These are phyloP conservation scores for Eurois occulta DNA, from an alignment of 2,888 invertebrate genomes.

Conservation along the genomic window DNA sequence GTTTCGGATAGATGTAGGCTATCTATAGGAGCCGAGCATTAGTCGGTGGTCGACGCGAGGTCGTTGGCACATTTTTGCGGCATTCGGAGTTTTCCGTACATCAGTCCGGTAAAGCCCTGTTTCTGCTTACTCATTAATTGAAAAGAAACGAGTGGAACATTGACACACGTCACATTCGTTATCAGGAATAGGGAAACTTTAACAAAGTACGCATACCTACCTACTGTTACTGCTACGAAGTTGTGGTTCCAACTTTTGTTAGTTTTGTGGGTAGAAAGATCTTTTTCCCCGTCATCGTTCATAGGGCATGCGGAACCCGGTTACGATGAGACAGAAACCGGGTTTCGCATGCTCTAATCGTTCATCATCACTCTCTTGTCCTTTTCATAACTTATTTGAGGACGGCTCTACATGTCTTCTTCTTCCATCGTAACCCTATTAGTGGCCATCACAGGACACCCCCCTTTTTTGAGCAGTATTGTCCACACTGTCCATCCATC, in stretches of 20 bases:
- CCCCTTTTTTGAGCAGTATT: background rate
- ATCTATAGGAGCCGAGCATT: constrained; percentile 51
- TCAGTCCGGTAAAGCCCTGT: constrained; percentile 35
- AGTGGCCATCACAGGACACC: background rate
- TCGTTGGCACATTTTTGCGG: constrained; percentile 52
- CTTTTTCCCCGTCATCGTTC: background rate
- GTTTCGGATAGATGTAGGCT: constrained; percentile 43
- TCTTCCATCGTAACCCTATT: background rate
- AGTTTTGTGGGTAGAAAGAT: background rate
- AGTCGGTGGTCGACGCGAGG: constrained; percentile 46
- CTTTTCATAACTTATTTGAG: background rate
- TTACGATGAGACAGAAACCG: too few relatives aligned
- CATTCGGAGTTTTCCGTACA: constrained; percentile 53
- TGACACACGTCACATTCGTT: constrained; percentile 36
- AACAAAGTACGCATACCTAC: background rate
- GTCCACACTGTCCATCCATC: background rate
- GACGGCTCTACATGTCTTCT: background rate
- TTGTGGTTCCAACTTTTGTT: background rate
- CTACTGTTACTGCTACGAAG: background rate
- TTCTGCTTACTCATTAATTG: constrained; percentile 30
- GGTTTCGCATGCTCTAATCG: background rate
- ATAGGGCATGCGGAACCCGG: too few relatives aligned
- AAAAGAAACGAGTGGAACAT: constrained; percentile 8
- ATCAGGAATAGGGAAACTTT: constrained; percentile 15
- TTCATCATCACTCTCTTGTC: background rate